Base-by-base conservation (phyloP, 1,140 invertebrate species). In the Euura lappo region DNA sequence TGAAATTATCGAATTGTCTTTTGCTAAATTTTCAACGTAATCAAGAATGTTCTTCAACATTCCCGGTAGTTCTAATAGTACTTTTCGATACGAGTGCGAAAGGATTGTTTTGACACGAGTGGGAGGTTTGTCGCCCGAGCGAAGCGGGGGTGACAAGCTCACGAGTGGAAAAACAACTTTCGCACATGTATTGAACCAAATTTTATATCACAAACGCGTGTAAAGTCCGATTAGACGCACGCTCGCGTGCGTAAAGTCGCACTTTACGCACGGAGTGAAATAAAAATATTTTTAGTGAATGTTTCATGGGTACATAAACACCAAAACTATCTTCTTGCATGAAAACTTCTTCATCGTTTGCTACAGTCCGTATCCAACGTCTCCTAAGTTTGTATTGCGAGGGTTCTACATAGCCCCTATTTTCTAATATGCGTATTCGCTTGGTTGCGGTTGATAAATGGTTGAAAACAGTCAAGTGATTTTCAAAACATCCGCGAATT, bases 21-120 rank as follows among this genome's bases (percentile, higher is more conserved):
- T 8, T 64, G 43, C 28, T 42, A 74, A 45, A 45, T 47, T 46
- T 68, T 70, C 47, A 46, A 74, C 13, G 70, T 74, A 46, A 51
- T 74, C 28, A 64, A 74, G 45, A 10, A 74, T 70, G 10, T 74
- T 46, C 51, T n/a, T 11, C 2, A 45, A 65, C 44, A 67, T 11
- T 6, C 45, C 42, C 4, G 72, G 72, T 45, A 71, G 65, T 51
- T 74, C 44, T 51, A 74, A 70, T 43, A 74, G 71, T n/a, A n/a
- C n/a, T n/a, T n/a, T n/a, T n/a, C n/a, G n/a, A n/a, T n/a, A n/a
- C n/a, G n/a, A n/a, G n/a, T n/a, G n/a, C n/a, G n/a, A n/a, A n/a
- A n/a, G n/a, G n/a, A n/a, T n/a, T n/a, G n/a, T n/a, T n/a, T n/a
- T n/a, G n/a, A n/a, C n/a, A n/a, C n/a, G n/a, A n/a, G n/a, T n/a